phyloP scores from a whole-genome alignment of 2,113 vertebrate genomes.

The Anser brachyrhynchus region DNA sequence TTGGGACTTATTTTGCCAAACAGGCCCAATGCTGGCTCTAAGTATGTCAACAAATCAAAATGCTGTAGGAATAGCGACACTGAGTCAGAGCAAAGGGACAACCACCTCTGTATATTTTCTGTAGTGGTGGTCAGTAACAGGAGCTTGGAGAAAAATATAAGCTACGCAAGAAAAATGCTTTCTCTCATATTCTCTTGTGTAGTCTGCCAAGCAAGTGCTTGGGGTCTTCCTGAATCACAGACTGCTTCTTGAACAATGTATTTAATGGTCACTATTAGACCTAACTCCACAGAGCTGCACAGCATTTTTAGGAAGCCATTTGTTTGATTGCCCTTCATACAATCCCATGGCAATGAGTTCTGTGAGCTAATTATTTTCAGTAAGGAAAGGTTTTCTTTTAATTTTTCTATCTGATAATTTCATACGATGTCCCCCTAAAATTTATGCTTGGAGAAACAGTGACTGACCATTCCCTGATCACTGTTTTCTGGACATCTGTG shows the following conservation, averaged over 20 bases:
- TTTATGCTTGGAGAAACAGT: background rate
- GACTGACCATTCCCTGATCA: background rate
- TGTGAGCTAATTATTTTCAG: background rate
- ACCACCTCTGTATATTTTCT: background rate
- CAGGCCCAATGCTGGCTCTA: fast-evolving
- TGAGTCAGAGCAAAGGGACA: background rate
- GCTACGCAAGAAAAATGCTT: background rate
- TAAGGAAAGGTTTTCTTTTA: background rate
- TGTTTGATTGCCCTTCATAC: background rate
- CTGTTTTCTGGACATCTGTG: fast-evolving
- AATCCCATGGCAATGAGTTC: background rate
- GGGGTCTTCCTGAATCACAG: background rate
- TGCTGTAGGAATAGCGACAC: background rate
- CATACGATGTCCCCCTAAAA: background rate
- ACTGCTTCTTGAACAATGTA: background rate
- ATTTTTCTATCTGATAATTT: background rate
- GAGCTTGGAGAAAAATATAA: background rate
- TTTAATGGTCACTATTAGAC: background rate
- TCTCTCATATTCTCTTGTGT: background rate
- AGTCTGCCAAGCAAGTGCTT: background rate
- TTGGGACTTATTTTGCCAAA: background rate
- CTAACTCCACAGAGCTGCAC: background rate
- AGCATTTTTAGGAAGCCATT: fast-evolving
- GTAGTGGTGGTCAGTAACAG: no score
- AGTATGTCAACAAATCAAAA: background rate